Conservation (phyloP, 2,888 invertebrate genomes). For the Eupithecia subumbrata region DNA sequence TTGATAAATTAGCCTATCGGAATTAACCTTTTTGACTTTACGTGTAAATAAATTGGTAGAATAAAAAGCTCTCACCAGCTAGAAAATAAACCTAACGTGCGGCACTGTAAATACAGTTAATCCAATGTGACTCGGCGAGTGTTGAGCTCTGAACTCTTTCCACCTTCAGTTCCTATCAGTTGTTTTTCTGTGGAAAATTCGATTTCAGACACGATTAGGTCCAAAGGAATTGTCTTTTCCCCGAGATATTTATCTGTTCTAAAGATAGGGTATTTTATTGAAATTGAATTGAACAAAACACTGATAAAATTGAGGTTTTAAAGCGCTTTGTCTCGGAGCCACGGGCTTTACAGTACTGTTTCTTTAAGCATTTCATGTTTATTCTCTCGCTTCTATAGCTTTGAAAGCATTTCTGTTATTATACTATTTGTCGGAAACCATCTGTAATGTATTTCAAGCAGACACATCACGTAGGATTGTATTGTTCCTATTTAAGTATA, state of each 20-base stretch:
- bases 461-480: too few relatives aligned
- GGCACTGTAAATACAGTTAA: slow-evolving; percentile 30
- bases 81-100: slow-evolving; percentile 28
- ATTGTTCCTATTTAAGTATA: too few relatives aligned
- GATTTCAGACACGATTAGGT: slow-evolving; percentile 36
- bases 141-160: slow-evolving; percentile 34
- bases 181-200: slow-evolving; percentile 33
- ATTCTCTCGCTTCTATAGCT: background rate
- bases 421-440: background rate
- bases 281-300: slow-evolving; percentile 34
- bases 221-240: slow-evolving; percentile 32
- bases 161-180: slow-evolving; percentile 33
- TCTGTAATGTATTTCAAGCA: background rate
- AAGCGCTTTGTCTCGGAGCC: slow-evolving; percentile 22
- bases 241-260: slow-evolving; percentile 30
- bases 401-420: slow-evolving; percentile 4
- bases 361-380: slow-evolving; percentile 5
- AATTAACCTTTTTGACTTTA: background rate
- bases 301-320: slow-evolving; percentile 28
- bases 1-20: background rate
- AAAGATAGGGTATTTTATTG: slow-evolving; percentile 31
- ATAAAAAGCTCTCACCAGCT: slow-evolving; percentile 17
- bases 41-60: slow-evolving; percentile 19
- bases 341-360: slow-evolving; percentile 10
- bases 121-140: slow-evolving; percentile 33